phyloP scores from a whole-genome alignment of 2,888 invertebrate species.

The Vesta saturnalis region DNA sequence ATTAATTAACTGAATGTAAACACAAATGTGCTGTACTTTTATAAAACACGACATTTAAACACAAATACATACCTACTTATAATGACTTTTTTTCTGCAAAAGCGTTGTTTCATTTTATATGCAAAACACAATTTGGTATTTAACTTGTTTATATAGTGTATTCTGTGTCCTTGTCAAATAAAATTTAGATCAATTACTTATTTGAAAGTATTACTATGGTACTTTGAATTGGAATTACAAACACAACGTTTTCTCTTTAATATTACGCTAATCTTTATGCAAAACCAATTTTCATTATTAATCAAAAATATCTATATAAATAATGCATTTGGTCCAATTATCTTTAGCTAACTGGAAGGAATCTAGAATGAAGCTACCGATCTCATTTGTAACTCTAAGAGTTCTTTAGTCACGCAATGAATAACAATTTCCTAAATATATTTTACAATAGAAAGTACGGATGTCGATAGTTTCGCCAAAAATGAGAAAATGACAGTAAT shows the following conservation, averaged over 20 bases:
- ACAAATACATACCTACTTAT: too few species aligned
- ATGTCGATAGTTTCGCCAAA: neutral
- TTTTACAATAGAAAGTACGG: neutral
- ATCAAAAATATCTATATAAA: neutral
- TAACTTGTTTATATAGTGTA: neutral
- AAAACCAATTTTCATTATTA: neutral
- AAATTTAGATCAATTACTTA: too few species aligned
- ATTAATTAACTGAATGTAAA: too few species aligned
- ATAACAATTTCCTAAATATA: neutral
- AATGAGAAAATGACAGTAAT: neutral
- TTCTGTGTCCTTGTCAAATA: neutral
- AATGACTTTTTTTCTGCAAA: too few species aligned
- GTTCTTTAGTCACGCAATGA: neutral
- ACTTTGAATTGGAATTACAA: too few species aligned
- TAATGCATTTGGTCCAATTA: neutral
- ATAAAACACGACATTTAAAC: too few species aligned
- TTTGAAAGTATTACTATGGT: too few species aligned
- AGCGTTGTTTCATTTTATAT: neutral
- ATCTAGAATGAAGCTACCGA: neutral
- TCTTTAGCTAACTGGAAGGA: neutral
- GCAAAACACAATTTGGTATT: neutral
- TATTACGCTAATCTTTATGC: too few species aligned
- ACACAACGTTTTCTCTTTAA: neutral
- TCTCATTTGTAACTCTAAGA: neutral
- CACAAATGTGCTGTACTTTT: too few species aligned